A percentile compares a stretch with the other conserved stretches of the same genome.
These are phyloP conservation scores for Ophioninae sp. DNA, from an alignment of 2,888 invertebrate species.

Conservation along the genomic window DNA sequence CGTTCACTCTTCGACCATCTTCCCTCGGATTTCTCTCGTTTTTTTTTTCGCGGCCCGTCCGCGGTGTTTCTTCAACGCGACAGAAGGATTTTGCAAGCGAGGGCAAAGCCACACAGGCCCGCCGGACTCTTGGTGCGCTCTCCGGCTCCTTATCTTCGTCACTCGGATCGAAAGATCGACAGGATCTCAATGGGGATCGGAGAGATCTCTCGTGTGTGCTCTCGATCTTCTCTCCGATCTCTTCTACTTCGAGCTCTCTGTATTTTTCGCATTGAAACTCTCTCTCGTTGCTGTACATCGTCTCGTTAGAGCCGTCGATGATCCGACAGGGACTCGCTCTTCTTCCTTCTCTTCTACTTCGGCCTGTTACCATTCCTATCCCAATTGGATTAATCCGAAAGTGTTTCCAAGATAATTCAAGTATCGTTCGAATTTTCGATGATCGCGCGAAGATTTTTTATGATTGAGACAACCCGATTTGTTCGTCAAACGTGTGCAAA, in stretches of 20 bases:
- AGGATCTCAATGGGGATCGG: constrained; percentile 61
- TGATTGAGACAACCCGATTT: neutral
- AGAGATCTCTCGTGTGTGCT: constrained; percentile 48
- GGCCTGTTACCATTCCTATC: constrained; percentile 22
- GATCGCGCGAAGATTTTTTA: neutral
- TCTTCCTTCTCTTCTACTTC: constrained; percentile 34
- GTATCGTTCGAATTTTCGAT: constrained; percentile 20
- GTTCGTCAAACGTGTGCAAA: no score
- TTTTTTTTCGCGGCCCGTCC: constrained; percentile 29
- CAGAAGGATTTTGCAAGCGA: constrained; percentile 49
- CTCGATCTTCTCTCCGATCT: constrained; percentile 59
- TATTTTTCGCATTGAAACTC: constrained; percentile 40
- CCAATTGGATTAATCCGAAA: constrained; percentile 10
- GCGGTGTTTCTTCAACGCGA: constrained; percentile 47
- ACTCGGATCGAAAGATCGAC: constrained; percentile 65
- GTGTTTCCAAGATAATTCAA: constrained; percentile 35
- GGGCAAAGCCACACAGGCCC: constrained; percentile 31
- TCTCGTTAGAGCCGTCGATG: constrained; percentile 61
- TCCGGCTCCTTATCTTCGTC: constrained; percentile 65
- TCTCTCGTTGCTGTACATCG: constrained; percentile 37
- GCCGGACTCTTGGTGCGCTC: constrained; percentile 22
- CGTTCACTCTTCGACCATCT: neutral
- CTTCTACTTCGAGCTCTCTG: constrained; percentile 20
- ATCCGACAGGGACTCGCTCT: constrained; percentile 47
- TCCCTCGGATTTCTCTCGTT: neutral